Evolutionary conservation across 2,888 invertebrate species (phyloP), one percentile per base, ranked within the genome.

Genomic region (Therioaphis trifolii): DNA sequence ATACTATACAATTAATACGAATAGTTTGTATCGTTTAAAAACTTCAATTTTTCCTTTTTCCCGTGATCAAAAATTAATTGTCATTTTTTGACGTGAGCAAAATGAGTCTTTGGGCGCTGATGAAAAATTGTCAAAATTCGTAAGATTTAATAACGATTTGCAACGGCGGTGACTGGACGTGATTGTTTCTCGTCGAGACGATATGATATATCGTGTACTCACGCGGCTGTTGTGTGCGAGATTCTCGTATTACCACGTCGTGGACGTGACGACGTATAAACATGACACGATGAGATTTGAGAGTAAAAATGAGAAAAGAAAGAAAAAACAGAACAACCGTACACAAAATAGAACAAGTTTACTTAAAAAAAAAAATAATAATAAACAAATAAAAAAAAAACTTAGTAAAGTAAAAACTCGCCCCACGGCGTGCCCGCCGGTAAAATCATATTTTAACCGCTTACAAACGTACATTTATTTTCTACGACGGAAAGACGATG

Each of bases 261-360:
- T 61, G n/a, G 15, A 3, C 40, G 40, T 27, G 61, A 27, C 7
- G 15, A 3, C 40, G 40, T 27, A 69, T 15, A 69, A 52, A 52
- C 9, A 15, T 12, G 71, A 40, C 24, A 43, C 9, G 43, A 24
- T 11, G 43, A 24, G 69, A 46, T 69, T 69, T 14, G 5, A 11
- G 24, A 11, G 1, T 0, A 18, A 63, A 63, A 29, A 35, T 35
- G 7, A 35, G 35, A 35, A 35, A 35, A 35, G 35, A 35, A 35
- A 35, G 5, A 61, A 61, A 61, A 61, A 58, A 58, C 5, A 3
- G 24, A 58, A 61, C 14, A 61, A 61, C 40, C n/a, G n/a, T 46
- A 66, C 46, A 49, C 18, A 21, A 66, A 77, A 66, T 66, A 77
- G 66, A 66, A 77, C 29, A 46, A 77, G 49, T 77, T 49, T 27